A percentile compares a stretch with the other conserved stretches of the same genome.
These are phyloP conservation scores for Sarcophaga carnaria DNA, from an alignment of 2,888 invertebrate genomes.

Conservation along the genomic window DNA sequence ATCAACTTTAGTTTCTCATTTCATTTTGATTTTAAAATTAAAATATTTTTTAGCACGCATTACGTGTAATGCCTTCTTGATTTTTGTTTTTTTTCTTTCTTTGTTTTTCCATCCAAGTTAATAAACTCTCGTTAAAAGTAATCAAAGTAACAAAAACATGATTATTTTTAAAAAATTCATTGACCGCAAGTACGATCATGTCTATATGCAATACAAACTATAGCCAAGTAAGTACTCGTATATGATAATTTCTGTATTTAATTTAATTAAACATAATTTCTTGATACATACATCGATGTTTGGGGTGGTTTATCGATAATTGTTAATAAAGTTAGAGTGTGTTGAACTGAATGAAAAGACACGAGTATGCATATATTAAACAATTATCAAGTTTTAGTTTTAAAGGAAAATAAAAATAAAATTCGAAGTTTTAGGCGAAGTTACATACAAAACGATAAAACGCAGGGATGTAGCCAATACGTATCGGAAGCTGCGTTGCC, in stretches of 20 bases:
- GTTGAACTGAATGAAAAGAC: too few species aligned
- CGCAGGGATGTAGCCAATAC: too few species aligned
- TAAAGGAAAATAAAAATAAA: too few species aligned
- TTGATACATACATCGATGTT: neutral
- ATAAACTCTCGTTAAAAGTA: slow-evolving; percentile 53
- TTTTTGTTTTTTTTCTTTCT: neutral
- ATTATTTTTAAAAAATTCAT: slow-evolving; percentile 45
- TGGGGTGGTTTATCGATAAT: too few species aligned
- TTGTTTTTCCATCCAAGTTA: slow-evolving; percentile 38
- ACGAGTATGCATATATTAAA: too few species aligned
- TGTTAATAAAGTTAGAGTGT: too few species aligned
- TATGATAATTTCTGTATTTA: slow-evolving; percentile 41
- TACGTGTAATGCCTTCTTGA: slow-evolving; percentile 59
- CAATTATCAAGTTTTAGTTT: too few species aligned
- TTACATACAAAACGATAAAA: too few species aligned
- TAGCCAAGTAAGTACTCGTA: slow-evolving; percentile 9
- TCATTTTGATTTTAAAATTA: slow-evolving; percentile 20
- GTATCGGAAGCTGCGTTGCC: too few species aligned
- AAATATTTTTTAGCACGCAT: slow-evolving; percentile 58
- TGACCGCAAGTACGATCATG: slow-evolving; percentile 60
- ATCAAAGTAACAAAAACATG: slow-evolving; percentile 35
- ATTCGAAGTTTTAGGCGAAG: too few species aligned
- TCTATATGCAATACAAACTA: neutral
- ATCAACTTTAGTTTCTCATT: neutral
- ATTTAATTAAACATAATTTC: neutral